Evolutionary conservation across 2,113 vertebrate genomes (phyloP), one percentile per base, ranked within the genome.

Genomic region (Excalfactoria chinensis): DNA sequence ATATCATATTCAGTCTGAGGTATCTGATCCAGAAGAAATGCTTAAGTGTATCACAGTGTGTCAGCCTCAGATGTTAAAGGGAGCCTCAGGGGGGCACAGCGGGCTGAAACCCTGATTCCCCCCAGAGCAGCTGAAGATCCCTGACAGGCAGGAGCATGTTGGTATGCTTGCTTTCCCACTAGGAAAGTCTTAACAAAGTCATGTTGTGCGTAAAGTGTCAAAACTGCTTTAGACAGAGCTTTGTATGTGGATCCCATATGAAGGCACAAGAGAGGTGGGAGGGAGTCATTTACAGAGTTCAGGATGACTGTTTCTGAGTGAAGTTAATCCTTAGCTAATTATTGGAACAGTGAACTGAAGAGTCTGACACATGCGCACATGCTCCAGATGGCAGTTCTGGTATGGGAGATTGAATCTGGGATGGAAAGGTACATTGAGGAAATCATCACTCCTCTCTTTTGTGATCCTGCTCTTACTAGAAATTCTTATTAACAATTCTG

Each of bases 1-100:
- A 96, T 84, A 94, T 49, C 19, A 6, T 79, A 56, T 85, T 87
- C 25, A 66, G 86, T 86, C 71, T 35, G 87, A 89, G 81, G 60
- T 60, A 88, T 91, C 81, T 97, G 93, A 96, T 91, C 85, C 75
- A 71, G 94, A 96, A 96, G 94, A 97, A 94, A 23, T 94, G 88
- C 93, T 97, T 93, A 97, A 96, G 64, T 91, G 85, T 83, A 60
- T 82, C 86, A 68, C 71, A 62, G 25, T 6, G 56, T 82, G 70
- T 93, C 95, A 66, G 51, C 83, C 90, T 95, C 84, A 90, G 95
- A 95, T 91, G 76, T 68, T 92, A 96, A 96, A 95, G 72, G 12
- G 1, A 75, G 20, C 69, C 84, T 66, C 73, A 22, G 78, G 88
- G 77, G 63, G 41, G 15, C 91, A 91, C 51, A 56, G 58, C 77